These are phyloP conservation scores for Vulpes vulpes DNA, from an alignment of 2,113 vertebrate genomes.

Conservation along the genomic window DNA sequence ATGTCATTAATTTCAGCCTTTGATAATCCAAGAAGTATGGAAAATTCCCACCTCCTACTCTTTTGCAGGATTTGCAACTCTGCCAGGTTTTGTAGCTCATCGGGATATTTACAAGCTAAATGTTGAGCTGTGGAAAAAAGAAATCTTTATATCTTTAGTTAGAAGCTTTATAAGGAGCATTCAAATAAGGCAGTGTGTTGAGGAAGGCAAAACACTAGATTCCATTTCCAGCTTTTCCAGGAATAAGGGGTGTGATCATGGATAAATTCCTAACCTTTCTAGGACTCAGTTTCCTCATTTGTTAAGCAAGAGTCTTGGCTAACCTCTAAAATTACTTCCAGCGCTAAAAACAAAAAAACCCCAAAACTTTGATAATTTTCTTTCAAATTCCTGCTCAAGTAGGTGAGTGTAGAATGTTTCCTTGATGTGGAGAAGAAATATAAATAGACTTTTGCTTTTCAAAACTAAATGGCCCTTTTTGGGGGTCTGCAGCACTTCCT, in stretches of 20 bases:
- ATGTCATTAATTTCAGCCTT: conserved; percentile 79
- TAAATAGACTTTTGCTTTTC: conserved; percentile 41
- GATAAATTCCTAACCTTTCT: neutral
- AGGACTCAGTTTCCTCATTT: conserved; percentile 64
- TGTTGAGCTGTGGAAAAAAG: conserved; percentile 81
- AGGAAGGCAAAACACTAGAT: neutral
- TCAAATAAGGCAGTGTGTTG: neutral
- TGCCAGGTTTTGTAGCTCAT: conserved; percentile 87
- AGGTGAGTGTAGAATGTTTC: neutral
- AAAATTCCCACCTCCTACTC: conserved; percentile 83
- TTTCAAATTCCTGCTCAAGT: neutral
- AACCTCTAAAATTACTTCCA: conserved; percentile 19
- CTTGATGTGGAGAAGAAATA: neutral
- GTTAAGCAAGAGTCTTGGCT: conserved; percentile 8
- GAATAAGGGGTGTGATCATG: neutral
- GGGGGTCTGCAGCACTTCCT: neutral
- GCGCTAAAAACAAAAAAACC: conserved; percentile 12
- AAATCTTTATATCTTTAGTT: conserved; percentile 73
- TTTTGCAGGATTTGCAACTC: conserved; percentile 78
- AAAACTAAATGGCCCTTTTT: neutral
- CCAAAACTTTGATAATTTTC: neutral
- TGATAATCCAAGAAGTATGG: conserved; percentile 79
- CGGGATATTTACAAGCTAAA: conserved; percentile 78
- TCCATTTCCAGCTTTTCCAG: conserved; percentile 38
- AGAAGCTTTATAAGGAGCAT: conserved; percentile 82